Conservation (phyloP, 1,140 invertebrate genomes). For the Cataglyphis hispanica region DNA sequence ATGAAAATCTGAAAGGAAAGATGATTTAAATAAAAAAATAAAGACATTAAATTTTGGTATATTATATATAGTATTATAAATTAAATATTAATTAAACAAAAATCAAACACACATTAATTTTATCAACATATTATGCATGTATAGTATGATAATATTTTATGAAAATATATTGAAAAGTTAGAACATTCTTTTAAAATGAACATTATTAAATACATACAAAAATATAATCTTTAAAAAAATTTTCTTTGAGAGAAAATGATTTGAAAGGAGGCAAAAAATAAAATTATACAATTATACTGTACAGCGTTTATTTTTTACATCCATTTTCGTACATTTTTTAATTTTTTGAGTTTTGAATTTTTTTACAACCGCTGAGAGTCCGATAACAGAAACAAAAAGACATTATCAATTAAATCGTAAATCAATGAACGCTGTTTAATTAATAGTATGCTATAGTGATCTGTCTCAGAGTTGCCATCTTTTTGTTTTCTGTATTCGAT, state of each 20-base stretch:
- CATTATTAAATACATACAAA: not conserved
- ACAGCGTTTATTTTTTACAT: not conserved
- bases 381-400: not conserved
- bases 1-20: not conserved
- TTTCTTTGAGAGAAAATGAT: not conserved
- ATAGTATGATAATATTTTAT: not conserved
- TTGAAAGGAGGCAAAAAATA: not conserved
- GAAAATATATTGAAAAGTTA: not conserved
- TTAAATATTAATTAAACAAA: no score
- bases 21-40: no score
- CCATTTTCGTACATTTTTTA: not conserved
- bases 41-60: no score
- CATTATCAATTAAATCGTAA: not conserved
- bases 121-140: not conserved
- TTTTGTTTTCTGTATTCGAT: conserved; percentile 30
- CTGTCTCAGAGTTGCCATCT: not conserved
- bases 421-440: conserved; percentile 28
- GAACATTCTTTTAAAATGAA: not conserved
- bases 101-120: no score
- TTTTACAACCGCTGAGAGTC: not conserved
- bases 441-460: not conserved
- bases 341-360: not conserved
- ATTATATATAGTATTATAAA: no score
- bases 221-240: not conserved
- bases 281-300: no score